These are phyloP conservation scores for Amblyraja radiata DNA, from an alignment of 2,797 vertebrate species.

Conservation along the genomic window DNA sequence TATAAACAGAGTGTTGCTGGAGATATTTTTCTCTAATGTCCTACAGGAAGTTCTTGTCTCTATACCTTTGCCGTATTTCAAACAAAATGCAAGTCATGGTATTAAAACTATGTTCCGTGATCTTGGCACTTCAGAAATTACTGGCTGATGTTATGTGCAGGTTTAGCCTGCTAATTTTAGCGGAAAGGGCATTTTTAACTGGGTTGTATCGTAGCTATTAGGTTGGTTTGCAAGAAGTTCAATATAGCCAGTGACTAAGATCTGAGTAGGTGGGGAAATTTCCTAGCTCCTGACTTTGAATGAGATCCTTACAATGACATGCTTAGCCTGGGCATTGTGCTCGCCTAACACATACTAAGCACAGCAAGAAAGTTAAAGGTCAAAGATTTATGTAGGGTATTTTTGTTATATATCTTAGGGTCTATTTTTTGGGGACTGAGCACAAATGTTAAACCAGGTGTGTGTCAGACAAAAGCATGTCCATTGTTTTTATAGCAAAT, in stretches of 20 bases:
- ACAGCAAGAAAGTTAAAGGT: conserved; percentile 18
- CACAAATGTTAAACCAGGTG: neutral
- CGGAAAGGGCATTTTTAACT: conserved; percentile 14
- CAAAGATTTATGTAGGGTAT: conserved; percentile 1
- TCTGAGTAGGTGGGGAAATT: conserved; percentile 25
- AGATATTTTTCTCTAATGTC: neutral
- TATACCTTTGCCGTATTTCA: neutral
- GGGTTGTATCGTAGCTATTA: neutral
- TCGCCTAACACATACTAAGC: conserved; percentile 8
- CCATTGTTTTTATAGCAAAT: neutral
- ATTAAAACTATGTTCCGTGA: neutral
- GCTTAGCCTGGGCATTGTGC: neutral
- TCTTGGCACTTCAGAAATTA: neutral
- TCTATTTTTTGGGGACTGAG: neutral
- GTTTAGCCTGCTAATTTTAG: neutral
- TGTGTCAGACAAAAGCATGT: neutral
- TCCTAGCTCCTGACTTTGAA: conserved; percentile 26
- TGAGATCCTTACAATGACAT: conserved; percentile 14
- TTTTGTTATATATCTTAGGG: neutral
- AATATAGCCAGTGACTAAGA: conserved; percentile 36
- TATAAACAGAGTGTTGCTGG: neutral
- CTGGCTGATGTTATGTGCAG: neutral
- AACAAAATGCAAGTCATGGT: neutral
- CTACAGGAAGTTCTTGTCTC: neutral
- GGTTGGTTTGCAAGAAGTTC: neutral